Percentiles rank a stretch among this genome's conserved stretches.
phyloP scores from a whole-genome alignment of 1,140 invertebrate genomes.

The Bombus cullumanus region DNA sequence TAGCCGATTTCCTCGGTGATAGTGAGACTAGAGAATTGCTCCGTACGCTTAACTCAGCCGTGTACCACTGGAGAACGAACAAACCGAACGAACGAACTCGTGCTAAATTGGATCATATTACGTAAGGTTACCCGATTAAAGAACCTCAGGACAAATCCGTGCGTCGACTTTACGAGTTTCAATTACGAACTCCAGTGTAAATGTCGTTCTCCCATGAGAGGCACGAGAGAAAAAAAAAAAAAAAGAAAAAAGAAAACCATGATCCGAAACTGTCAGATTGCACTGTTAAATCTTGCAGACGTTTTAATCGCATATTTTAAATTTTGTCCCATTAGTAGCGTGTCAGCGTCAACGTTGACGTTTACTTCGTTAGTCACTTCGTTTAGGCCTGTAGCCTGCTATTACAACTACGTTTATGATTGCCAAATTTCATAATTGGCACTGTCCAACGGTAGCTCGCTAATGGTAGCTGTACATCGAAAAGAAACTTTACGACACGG shows the following conservation, averaged over 20 bases:
- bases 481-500: neutral
- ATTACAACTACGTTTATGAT: neutral
- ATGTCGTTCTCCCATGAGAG: neutral
- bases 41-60: neutral
- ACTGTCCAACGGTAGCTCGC: neutral
- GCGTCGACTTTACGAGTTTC: constrained; percentile 57
- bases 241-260: neutral
- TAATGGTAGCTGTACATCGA: neutral
- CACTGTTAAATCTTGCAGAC: neutral
- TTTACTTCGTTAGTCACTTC: neutral
- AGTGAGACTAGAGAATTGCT: constrained; percentile 42
- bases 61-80: constrained; percentile 60
- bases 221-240: neutral
- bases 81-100: constrained; percentile 48
- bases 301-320: neutral
- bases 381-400: neutral
- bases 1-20: constrained; percentile 53
- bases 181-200: constrained; percentile 41
- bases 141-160: constrained; percentile 68
- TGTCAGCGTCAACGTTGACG: neutral
- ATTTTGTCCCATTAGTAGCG: neutral
- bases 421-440: neutral
- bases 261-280: neutral
- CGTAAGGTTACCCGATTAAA: constrained; percentile 66
- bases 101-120: constrained; percentile 69